These are phyloP conservation scores for Lasius fuliginosus DNA, from an alignment of 2,888 invertebrate species.

Conservation along the genomic window DNA sequence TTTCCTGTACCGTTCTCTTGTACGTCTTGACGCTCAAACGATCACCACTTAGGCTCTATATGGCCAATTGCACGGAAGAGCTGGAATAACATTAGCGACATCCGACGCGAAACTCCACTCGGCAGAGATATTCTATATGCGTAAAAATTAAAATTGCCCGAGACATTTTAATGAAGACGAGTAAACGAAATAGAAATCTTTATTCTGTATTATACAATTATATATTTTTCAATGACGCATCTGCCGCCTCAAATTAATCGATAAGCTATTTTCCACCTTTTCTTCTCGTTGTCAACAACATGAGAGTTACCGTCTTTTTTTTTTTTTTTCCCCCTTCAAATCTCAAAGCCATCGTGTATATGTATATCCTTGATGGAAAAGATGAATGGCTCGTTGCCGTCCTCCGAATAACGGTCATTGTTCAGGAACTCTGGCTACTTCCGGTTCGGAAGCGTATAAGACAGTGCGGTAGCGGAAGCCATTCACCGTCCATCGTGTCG, in stretches of 20 bases:
- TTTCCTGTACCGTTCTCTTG: conserved; percentile 45
- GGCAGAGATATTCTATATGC: not conserved
- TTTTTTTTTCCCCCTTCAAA: not conserved
- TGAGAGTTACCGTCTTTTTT: not conserved
- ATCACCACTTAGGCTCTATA: not conserved
- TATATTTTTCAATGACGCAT: not conserved
- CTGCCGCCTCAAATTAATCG: not conserved
- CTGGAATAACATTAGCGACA: not conserved
- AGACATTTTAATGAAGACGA: not conserved
- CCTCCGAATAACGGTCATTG: conserved; percentile 23
- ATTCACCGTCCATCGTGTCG: conserved; percentile 32
- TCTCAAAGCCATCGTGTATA: not conserved
- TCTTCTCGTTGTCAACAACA: not conserved
- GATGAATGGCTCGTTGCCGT: not conserved
- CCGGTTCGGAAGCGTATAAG: conserved; percentile 73
- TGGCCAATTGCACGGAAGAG: not conserved
- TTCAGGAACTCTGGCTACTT: conserved; percentile 59
- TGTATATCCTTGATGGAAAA: not conserved
- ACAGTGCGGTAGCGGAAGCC: conserved; percentile 56
- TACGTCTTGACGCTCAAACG: conserved; percentile 42
- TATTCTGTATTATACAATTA: not conserved
- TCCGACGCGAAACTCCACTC: not conserved
- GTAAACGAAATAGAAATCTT: not conserved
- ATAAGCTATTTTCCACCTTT: not conserved
- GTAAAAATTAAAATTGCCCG: not conserved